phyloP scores from a whole-genome alignment of 2,888 invertebrate genomes.

The Acanthosepion esculentum region DNA sequence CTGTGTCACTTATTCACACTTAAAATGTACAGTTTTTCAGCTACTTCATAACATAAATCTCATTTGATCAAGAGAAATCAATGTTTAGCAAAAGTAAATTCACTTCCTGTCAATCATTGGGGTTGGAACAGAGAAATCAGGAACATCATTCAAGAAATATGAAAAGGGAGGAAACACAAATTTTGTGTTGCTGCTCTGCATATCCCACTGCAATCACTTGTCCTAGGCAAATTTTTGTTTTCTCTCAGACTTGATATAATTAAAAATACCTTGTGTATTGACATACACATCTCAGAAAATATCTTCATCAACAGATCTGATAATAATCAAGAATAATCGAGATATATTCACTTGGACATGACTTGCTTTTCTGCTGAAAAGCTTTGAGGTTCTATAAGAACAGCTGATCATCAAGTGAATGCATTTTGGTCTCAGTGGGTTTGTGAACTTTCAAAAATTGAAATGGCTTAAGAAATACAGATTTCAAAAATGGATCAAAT shows the following conservation, averaged over 20 bases:
- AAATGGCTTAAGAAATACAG: not conserved
- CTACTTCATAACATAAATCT: too few species aligned
- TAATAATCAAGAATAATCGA: not conserved
- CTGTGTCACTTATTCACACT: too few species aligned
- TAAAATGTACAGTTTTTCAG: too few species aligned
- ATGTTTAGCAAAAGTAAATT: too few species aligned
- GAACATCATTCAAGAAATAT: too few species aligned
- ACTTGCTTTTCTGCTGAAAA: not conserved
- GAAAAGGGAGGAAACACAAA: too few species aligned
- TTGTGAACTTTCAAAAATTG: not conserved
- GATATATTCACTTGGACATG: not conserved
- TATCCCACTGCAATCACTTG: too few species aligned
- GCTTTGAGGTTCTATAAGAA: not conserved
- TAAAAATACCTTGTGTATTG: not conserved
- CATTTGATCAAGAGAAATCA: too few species aligned
- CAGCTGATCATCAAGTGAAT: not conserved
- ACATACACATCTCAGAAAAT: not conserved
- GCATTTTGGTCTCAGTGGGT: not conserved
- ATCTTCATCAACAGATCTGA: not conserved
- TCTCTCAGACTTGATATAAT: not conserved
- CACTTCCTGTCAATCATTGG: too few species aligned
- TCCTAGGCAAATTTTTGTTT: too few species aligned
- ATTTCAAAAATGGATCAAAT: not conserved
- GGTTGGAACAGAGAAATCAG: too few species aligned
- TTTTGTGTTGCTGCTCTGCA: too few species aligned